These are phyloP conservation scores for Scophthalmus maximus DNA, from an alignment of 2,113 vertebrate species.

Conservation along the genomic window DNA sequence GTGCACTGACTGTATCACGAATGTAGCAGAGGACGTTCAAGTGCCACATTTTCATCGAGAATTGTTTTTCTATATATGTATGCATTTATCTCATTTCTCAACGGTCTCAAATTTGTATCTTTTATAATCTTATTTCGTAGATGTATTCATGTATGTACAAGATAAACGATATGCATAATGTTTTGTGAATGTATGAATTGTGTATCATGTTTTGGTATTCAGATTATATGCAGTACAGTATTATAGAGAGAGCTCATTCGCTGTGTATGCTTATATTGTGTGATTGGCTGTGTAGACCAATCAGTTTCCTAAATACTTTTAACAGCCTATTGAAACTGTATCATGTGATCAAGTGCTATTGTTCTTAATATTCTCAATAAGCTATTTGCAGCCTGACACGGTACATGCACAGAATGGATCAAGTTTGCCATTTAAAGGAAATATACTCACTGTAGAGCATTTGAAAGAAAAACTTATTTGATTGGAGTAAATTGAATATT, in stretches of 20 bases:
- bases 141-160: conserved; percentile 36
- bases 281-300: conserved; percentile 35
- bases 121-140: conserved; percentile 67
- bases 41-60: conserved; percentile 62
- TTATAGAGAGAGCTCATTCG: conserved; percentile 36
- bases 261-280: conserved; percentile 49
- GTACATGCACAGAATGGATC: conserved; percentile 22
- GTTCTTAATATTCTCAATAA: conserved; percentile 47
- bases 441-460: conserved; percentile 44
- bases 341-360: conserved; percentile 58
- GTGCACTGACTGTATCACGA: conserved; percentile 45
- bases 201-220: conserved; percentile 59
- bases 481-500: conserved; percentile 68
- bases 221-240: conserved; percentile 49
- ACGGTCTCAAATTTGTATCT: conserved; percentile 59
- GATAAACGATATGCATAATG: conserved; percentile 33
- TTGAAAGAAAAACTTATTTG: conserved; percentile 43
- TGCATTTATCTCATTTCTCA: conserved; percentile 55
- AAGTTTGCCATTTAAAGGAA: conserved; percentile 45
- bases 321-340: conserved; percentile 28
- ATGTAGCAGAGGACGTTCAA: conserved; percentile 71
- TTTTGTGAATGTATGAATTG: conserved; percentile 65
- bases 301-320: conserved; percentile 55
- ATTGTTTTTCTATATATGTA: conserved; percentile 39
- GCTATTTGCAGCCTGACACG: conserved; percentile 32